These are phyloP conservation scores for Melanostoma scalare DNA, from an alignment of 2,888 invertebrate species.

Conservation along the genomic window DNA sequence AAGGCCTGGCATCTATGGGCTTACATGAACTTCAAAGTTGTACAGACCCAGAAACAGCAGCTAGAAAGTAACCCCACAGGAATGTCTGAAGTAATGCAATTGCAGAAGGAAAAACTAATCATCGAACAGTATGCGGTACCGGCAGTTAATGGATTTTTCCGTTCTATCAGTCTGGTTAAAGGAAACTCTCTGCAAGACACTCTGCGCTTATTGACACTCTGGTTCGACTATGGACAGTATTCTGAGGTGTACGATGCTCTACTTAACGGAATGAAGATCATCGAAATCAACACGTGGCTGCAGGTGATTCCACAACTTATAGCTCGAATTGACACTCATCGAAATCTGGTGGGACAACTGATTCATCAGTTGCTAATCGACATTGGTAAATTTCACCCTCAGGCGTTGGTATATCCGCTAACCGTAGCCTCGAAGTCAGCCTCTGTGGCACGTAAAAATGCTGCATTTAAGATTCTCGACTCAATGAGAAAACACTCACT, in stretches of 20 bases:
- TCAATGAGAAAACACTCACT: conserved; percentile 98
- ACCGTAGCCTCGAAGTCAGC: conserved; percentile 98
- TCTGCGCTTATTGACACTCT: conserved; percentile 94
- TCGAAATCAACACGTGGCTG: conserved; percentile 99
- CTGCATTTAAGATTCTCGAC: conserved; percentile 96
- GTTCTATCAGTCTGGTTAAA: conserved; percentile 95
- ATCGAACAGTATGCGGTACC: conserved; percentile 92
- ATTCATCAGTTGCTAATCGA: conserved; percentile 97
- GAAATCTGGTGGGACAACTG: conserved; percentile 92
- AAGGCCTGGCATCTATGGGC: conserved; percentile 99
- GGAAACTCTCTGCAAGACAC: conserved; percentile 98
- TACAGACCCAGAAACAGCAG: conserved; percentile 81
- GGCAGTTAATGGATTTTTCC: conserved; percentile 97
- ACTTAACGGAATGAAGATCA: conserved; percentile 93
- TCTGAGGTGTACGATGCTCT: conserved; percentile 97
- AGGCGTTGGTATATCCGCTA: conserved; percentile 97
- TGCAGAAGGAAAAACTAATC: conserved; percentile 79
- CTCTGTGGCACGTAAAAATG: conserved; percentile 91
- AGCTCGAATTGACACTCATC: conserved; percentile 97
- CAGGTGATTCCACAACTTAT: conserved; percentile 99
- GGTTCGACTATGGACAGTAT: conserved; percentile 99
- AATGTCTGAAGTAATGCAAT: conserved; percentile 75
- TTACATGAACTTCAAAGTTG: conserved; percentile 97
- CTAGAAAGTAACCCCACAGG: conserved; percentile 76
- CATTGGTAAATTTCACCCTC: conserved; percentile 98